Conservation (phyloP, 2,113 vertebrate genomes). For the Coracopsis vasa region DNA sequence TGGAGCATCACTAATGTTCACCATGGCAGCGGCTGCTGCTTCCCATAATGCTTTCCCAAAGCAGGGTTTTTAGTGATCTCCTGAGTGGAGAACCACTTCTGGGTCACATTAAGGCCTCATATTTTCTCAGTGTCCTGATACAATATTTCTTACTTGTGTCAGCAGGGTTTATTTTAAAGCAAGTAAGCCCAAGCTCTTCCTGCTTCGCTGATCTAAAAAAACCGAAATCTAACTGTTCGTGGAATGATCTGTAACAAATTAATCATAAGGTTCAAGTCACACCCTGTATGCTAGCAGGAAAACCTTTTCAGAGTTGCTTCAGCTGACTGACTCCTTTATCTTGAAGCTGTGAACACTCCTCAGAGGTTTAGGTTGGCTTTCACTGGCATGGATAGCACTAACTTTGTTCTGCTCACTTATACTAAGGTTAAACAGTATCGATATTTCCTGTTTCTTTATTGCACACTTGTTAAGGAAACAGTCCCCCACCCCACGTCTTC, state of each 20-base stretch:
- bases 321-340: constrained; percentile 42
- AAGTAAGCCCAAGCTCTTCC: constrained; percentile 20
- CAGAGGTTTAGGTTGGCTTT: constrained; percentile 51
- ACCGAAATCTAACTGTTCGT: constrained; percentile 4
- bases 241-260: constrained; percentile 37
- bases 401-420: constrained; percentile 27
- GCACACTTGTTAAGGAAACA: constrained; percentile 55
- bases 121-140: constrained; percentile 19
- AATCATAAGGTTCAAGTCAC: not conserved
- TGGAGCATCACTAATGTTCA: constrained; percentile 25
- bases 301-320: constrained; percentile 38
- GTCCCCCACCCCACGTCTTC: constrained; percentile 42
- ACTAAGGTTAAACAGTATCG: constrained; percentile 5
- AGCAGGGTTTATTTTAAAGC: constrained; percentile 15
- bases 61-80: not conserved
- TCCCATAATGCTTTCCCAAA: constrained; percentile 35
- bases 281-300: not conserved
- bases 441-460: constrained; percentile 50
- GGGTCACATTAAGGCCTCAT: constrained; percentile 6
- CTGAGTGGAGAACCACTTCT: not conserved
- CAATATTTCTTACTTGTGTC: constrained; percentile 32
- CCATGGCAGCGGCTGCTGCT: not conserved
- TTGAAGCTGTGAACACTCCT: constrained; percentile 52
- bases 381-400: constrained; percentile 34
- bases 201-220: constrained; percentile 49